Conservation (phyloP, 2,113 vertebrate genomes). For the Charadrius vociferus region DNA sequence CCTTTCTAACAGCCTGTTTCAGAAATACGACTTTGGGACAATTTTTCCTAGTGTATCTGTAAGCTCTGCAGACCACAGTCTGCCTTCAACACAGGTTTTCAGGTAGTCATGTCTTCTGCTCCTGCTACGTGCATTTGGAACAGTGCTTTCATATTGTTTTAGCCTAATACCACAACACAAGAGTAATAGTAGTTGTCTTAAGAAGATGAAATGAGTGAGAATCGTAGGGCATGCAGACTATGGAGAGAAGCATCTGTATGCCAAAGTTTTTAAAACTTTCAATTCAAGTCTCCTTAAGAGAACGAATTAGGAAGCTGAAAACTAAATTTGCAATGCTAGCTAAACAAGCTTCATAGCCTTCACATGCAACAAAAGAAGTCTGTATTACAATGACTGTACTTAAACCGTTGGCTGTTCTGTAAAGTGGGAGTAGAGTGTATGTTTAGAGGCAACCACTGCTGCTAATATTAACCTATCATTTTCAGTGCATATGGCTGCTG, state of each 20-base stretch:
- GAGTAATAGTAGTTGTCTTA: background rate
- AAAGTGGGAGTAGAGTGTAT: background rate
- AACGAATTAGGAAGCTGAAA: background rate
- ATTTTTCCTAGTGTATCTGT: background rate
- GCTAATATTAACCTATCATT: background rate
- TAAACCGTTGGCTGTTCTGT: background rate
- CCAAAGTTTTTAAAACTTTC: background rate
- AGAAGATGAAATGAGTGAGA: background rate
- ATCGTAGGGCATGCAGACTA: background rate
- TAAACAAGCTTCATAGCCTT: background rate
- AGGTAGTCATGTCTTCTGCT: background rate
- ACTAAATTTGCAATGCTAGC: background rate
- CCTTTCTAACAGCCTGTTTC: background rate
- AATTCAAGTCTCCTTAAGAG: background rate
- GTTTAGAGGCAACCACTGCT: background rate
- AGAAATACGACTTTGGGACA: background rate
- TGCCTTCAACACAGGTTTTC: background rate
- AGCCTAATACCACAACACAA: background rate
- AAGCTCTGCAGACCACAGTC: background rate
- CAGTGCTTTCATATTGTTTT: background rate
- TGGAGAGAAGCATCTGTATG: background rate
- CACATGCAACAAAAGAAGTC: background rate
- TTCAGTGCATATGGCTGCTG: background rate
- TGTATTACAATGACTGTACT: background rate
- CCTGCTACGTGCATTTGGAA: background rate